phyloP scores from a whole-genome alignment of 2,113 vertebrate genomes.

The Marcusenius ussheri region DNA sequence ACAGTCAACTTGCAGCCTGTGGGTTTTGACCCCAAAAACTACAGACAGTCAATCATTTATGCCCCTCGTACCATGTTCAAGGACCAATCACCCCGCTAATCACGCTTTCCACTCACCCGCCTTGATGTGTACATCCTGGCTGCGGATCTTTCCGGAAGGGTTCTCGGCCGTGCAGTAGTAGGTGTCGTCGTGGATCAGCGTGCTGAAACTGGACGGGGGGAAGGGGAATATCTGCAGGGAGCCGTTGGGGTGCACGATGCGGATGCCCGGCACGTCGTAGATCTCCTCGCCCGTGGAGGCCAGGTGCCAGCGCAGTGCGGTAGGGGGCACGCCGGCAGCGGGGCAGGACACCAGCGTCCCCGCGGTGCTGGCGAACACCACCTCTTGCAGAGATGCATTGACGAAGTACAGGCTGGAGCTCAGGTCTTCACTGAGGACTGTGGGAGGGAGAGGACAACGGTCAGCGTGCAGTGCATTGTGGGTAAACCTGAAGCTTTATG shows the following conservation, averaged over 20 bases:
- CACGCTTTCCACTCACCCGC: conserved; percentile 73
- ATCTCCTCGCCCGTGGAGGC: conserved; percentile 97
- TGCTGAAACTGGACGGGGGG: conserved; percentile 98
- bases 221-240: conserved; percentile 99
- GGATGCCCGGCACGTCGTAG: conserved; percentile 98
- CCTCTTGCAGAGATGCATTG: conserved; percentile 99
- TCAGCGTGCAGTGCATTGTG: background rate
- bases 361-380: conserved; percentile 99
- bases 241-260: conserved; percentile 96
- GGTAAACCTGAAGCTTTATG: background rate
- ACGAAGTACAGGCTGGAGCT: conserved; percentile 98
- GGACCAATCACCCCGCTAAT: background rate
- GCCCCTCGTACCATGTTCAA: background rate
- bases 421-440: conserved; percentile 96
- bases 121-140: conserved; percentile 99
- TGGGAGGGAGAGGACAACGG: conserved; percentile 25
- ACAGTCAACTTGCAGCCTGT: background rate
- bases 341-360: conserved; percentile 97
- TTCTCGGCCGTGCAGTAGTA: conserved; percentile 99
- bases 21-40: background rate
- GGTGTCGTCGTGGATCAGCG: conserved; percentile 98
- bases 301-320: conserved; percentile 95
- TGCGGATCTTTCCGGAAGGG: conserved; percentile 98
- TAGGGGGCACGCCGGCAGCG: conserved; percentile 83
- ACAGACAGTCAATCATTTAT: background rate